Conservation (phyloP, 2,797 vertebrate species). For the Gadopsis bispinosus region DNA sequence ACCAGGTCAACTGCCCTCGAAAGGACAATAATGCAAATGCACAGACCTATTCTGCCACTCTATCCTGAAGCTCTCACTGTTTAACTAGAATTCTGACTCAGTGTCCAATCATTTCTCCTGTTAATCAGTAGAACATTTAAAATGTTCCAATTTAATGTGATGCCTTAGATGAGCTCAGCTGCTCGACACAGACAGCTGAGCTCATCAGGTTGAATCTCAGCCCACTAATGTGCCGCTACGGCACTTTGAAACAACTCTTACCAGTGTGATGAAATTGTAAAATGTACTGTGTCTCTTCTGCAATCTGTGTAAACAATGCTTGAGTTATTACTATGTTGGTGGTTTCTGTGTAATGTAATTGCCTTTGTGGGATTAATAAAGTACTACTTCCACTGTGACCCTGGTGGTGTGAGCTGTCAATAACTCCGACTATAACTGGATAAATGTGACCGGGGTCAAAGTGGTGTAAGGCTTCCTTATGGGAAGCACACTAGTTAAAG, state of each 20-base stretch:
- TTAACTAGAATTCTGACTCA: background rate
- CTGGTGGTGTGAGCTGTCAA: background rate
- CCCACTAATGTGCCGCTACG: background rate
- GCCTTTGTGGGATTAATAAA: conserved; percentile 3
- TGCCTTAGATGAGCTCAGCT: conserved; percentile 10
- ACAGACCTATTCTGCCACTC: background rate
- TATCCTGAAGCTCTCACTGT: background rate
- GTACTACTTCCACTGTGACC: background rate
- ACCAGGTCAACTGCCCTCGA: background rate
- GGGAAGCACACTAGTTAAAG: conserved; percentile 51
- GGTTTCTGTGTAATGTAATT: background rate
- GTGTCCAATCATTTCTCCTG: background rate
- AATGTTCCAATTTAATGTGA: conserved; percentile 4
- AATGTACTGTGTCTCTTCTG: background rate
- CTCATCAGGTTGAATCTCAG: conserved; percentile 2
- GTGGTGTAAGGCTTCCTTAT: conserved; percentile 20
- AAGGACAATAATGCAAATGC: conserved; percentile 11
- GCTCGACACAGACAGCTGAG: background rate
- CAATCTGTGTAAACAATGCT: conserved; percentile 4
- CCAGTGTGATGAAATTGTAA: conserved; percentile 5
- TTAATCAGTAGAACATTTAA: conserved; percentile 5
- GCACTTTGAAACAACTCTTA: background rate
- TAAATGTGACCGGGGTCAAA: conserved; percentile 28
- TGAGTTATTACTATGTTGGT: background rate
- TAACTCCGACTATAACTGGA: conserved; percentile 26